Conservation (phyloP, 2,113 vertebrate species). For the Urocynchramus pylzowi region DNA sequence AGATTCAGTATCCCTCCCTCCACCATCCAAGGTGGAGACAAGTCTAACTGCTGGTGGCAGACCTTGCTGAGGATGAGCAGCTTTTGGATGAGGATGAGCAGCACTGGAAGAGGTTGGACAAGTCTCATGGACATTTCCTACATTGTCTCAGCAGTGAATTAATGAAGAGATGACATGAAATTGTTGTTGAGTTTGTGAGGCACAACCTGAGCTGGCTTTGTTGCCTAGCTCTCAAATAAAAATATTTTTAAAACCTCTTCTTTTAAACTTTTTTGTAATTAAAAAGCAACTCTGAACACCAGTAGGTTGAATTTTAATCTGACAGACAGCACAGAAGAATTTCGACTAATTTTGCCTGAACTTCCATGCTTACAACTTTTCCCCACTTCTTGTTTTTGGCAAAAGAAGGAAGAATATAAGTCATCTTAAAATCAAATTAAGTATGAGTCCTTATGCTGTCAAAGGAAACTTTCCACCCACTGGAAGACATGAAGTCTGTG, state of each 20-base stretch:
- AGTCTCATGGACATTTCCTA: not conserved
- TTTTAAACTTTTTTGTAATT: not conserved
- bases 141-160: fast-evolving
- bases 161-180: fast-evolving
- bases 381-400: not conserved
- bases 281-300: not conserved
- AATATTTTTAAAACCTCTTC: not conserved
- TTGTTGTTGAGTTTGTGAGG: not conserved
- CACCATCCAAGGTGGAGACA: not conserved
- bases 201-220: not conserved
- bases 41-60: not conserved
- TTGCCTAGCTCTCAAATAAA: not conserved
- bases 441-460: not conserved
- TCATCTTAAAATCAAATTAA: not conserved
- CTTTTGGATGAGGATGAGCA: not conserved
- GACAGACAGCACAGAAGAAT: not conserved
- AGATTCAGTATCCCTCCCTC: not conserved
- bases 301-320: not conserved
- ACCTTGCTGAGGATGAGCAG: not conserved
- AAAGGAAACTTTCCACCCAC: not conserved
- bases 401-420: not conserved
- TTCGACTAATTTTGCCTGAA: not conserved
- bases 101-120: not conserved
- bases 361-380: not conserved
- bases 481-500: not conserved